Evolutionary conservation across 2,888 invertebrate species (phyloP).

Genomic region (Synanthedon myopaeformis): DNA sequence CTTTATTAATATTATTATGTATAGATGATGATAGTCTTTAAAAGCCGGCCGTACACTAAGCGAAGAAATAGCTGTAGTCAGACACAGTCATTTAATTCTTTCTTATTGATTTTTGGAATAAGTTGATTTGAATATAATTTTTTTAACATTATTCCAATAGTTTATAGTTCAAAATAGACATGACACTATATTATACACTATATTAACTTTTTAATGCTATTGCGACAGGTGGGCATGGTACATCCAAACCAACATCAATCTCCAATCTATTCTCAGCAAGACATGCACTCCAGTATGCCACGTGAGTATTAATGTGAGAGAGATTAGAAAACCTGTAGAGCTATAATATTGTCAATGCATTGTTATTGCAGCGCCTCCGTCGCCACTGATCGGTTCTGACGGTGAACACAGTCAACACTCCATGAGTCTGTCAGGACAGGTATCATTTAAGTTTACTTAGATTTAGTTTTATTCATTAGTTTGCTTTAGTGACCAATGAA

Average conservation of each 20-base stretch:
- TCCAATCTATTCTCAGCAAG: slow-evolving; percentile 74
- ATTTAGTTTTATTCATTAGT: background rate
- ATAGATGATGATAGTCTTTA: no score
- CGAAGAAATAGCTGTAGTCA: no score
- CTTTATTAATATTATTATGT: no score
- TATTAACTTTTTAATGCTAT: background rate
- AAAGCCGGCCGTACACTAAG: no score
- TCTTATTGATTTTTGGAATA: no score
- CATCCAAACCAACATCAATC: slow-evolving; percentile 82
- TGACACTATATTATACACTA: background rate
- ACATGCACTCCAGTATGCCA: slow-evolving; percentile 79
- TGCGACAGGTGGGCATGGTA: slow-evolving; percentile 82
- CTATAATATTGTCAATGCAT: background rate
- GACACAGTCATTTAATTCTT: no score
- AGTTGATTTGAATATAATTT: no score
- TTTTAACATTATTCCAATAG: no score
- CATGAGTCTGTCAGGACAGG: slow-evolving; percentile 61
- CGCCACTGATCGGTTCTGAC: slow-evolving; percentile 80
- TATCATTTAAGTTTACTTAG: slow-evolving; percentile 1
- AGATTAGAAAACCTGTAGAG: slow-evolving; percentile 1
- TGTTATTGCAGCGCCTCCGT: slow-evolving; percentile 78
- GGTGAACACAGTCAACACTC: slow-evolving; percentile 70
- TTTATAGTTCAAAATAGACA: no score
- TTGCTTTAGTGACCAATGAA: no score
- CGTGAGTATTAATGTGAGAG: slow-evolving; percentile 77